Evolutionary conservation across 1,140 invertebrate genomes (phyloP).

Genomic region (Bradysia coprophila): DNA sequence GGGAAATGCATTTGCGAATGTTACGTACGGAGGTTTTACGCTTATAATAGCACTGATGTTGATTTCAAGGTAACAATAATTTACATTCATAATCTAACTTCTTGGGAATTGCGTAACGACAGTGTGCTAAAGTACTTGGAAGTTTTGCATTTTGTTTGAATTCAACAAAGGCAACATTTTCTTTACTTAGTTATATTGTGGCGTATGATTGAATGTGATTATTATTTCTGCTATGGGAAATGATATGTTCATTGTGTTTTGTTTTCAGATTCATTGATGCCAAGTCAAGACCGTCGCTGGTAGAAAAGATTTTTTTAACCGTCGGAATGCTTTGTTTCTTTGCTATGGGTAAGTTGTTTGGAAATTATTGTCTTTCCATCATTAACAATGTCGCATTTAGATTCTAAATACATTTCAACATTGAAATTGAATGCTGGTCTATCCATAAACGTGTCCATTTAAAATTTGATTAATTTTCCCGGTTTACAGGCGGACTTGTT

Average conservation of each 20-base stretch:
- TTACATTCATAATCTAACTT: no score
- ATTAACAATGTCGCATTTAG: neutral
- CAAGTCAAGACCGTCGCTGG: slow-evolving; percentile 2
- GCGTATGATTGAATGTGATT: no score
- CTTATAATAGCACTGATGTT: slow-evolving; percentile 3
- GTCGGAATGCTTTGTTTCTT: slow-evolving; percentile 6
- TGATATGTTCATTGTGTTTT: neutral
- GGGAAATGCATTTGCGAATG: slow-evolving; percentile 5
- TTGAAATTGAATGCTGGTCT: no score
- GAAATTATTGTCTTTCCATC: neutral
- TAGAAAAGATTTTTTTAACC: slow-evolving; percentile 5
- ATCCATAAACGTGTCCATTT: no score
- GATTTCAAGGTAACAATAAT: slow-evolving; percentile 6
- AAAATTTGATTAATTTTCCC: no score
- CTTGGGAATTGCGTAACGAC: no score
- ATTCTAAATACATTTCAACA: no score
- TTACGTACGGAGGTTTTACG: slow-evolving; percentile 5
- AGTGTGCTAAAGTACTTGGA: no score
- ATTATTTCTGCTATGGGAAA: neutral
- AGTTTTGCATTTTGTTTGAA: no score
- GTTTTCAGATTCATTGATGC: slow-evolving; percentile 4
- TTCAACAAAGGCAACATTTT: no score
- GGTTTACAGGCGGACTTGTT: slow-evolving; percentile 4
- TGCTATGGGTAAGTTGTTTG: slow-evolving; percentile 5
- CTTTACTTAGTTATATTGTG: no score